Conservation (phyloP, 2,113 vertebrate genomes). For the Beaufortia kweichowensis region DNA sequence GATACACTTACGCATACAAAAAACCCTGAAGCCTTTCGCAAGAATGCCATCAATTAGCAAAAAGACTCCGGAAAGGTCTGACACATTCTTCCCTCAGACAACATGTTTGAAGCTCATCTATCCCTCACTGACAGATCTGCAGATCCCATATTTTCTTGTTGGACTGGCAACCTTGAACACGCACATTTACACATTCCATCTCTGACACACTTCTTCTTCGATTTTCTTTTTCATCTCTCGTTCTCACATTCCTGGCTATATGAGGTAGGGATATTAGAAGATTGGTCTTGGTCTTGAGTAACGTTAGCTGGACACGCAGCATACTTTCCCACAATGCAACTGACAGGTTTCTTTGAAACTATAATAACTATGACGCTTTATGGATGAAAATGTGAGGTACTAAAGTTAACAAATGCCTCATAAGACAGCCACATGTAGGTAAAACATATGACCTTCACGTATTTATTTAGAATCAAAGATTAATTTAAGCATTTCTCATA, state of each 20-base stretch:
- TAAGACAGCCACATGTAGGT: not conserved
- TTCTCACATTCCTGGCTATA: slow-evolving; percentile 28
- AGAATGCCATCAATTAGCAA: not conserved
- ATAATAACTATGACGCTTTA: slow-evolving; percentile 13
- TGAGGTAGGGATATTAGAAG: slow-evolving; percentile 26
- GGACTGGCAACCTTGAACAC: slow-evolving; percentile 1
- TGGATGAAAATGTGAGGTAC: not conserved
- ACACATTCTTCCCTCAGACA: not conserved
- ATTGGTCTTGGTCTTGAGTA: slow-evolving; percentile 7
- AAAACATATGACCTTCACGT: not conserved
- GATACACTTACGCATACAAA: not conserved
- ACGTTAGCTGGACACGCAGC: not conserved
- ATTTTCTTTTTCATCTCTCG: slow-evolving; percentile 15
- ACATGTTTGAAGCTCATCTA: not conserved
- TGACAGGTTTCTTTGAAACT: slow-evolving; percentile 13
- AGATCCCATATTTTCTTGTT: not conserved
- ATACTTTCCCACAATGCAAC: slow-evolving; percentile 25
- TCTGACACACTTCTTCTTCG: not conserved
- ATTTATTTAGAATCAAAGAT: too few relatives aligned
- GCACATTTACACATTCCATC: not conserved
- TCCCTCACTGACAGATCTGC: not conserved
- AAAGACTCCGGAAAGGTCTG: not conserved
- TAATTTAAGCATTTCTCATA: too few relatives aligned
- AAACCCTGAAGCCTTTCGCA: not conserved
- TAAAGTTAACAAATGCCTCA: slow-evolving; percentile 7